Conservation (phyloP, 2,888 invertebrate species). For the Notodonta ziczac region DNA sequence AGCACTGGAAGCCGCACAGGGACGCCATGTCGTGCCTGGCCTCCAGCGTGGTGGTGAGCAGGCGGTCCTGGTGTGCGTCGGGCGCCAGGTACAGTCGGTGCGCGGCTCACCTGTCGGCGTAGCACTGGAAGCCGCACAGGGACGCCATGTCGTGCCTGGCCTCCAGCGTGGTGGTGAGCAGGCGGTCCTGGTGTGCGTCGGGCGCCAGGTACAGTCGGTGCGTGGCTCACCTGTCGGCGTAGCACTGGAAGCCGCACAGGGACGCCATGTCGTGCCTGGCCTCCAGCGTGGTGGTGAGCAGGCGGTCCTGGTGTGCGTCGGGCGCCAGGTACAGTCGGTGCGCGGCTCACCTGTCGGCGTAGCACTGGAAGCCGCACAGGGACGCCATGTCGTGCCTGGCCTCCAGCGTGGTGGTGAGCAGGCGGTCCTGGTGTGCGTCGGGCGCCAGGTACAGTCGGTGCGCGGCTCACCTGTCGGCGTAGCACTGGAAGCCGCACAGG, state of each 20-base stretch:
- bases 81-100: constrained; percentile 94
- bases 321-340: too few species aligned
- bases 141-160: constrained; percentile 87
- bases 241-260: constrained; percentile 95
- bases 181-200: constrained; percentile 89
- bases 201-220: constrained; percentile 94
- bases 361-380: too few species aligned
- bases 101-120: constrained; percentile 91
- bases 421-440: too few species aligned
- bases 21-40: too few species aligned
- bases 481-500: too few species aligned
- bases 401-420: too few species aligned
- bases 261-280: constrained; percentile 87
- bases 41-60: constrained; percentile 89
- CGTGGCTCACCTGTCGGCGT: constrained; percentile 91
- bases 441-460: too few species aligned
- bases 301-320: too few species aligned
- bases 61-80: constrained; percentile 89
- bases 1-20: too few species aligned
- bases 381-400: too few species aligned
- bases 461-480: not conserved
- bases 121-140: constrained; percentile 95
- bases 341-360: not conserved
- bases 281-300: too few species aligned
- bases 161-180: constrained; percentile 89